phyloP scores from a whole-genome alignment of 2,888 invertebrate genomes.

The Ophioninae sp. region DNA sequence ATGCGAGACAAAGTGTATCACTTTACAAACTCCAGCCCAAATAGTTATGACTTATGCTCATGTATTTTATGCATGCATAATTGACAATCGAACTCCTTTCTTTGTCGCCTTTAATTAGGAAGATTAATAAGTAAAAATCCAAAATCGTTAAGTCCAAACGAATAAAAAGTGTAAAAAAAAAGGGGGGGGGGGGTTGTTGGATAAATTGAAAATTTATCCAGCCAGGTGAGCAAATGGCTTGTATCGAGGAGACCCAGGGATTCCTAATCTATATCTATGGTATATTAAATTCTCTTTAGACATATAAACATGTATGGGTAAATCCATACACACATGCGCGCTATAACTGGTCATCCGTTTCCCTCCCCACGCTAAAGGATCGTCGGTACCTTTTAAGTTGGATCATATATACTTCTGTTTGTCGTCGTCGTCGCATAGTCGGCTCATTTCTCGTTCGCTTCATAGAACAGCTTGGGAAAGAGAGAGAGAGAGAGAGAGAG shows the following conservation, averaged over 20 bases:
- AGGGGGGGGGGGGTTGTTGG: neutral
- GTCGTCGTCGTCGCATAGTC: conserved; percentile 64
- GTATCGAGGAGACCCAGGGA: conserved; percentile 8
- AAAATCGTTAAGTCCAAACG: neutral
- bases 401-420: conserved; percentile 78
- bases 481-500: conserved; percentile 33
- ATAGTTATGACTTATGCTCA: no score
- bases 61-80: no score
- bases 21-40: no score
- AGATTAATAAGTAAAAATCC: no score
- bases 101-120: no score
- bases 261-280: neutral
- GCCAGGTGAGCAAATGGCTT: conserved; percentile 42
- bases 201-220: conserved; percentile 25
- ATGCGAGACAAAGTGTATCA: no score
- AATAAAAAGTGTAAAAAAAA: neutral
- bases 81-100: no score
- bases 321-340: neutral
- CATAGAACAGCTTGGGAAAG: conserved; percentile 24
- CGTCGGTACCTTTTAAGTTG: conserved; percentile 77
- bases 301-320: neutral
- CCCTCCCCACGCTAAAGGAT: conserved; percentile 20
- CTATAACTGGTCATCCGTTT: conserved; percentile 27
- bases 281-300: neutral
- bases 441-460: conserved; percentile 49